A percentile compares a stretch with the other conserved stretches of the same genome.
Evolutionary conservation across 2,888 invertebrate genomes (phyloP).

Genomic region (Halictus quadricinctus): DNA sequence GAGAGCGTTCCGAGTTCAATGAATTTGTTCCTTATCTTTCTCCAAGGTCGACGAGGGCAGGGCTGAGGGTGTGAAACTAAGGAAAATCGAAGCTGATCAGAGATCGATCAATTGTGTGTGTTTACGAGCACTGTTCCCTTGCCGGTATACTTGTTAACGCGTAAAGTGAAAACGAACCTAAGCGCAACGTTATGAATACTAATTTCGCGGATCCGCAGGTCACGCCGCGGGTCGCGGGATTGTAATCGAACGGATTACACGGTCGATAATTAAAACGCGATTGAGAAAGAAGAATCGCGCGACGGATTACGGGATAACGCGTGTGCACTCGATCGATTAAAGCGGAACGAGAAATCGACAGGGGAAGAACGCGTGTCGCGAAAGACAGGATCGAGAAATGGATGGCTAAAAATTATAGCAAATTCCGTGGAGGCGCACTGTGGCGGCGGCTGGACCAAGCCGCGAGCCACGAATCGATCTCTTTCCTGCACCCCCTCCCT

Average conservation of each 20-base stretch:
- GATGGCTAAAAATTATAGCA: conserved; percentile 34
- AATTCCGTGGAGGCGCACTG: conserved; percentile 26
- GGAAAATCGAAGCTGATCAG: background rate
- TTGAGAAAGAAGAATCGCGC: background rate
- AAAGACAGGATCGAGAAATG: conserved; percentile 27
- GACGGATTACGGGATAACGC: conserved; percentile 40
- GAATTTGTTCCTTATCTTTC: background rate
- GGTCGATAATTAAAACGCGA: background rate
- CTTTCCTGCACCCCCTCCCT: background rate
- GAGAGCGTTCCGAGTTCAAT: too few relatives aligned
- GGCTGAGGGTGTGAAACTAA: too few relatives aligned
- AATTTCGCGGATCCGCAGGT: background rate
- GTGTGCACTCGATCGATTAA: conserved; percentile 27
- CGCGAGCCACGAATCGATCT: conserved; percentile 46
- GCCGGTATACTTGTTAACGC: background rate
- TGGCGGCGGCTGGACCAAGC: background rate
- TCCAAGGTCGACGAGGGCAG: background rate
- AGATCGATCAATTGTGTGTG: background rate
- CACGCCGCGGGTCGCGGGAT: background rate
- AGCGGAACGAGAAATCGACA: conserved; percentile 24
- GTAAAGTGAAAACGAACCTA: conserved; percentile 3
- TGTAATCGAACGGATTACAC: conserved; percentile 38
- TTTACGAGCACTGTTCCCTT: background rate
- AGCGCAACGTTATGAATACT: conserved; percentile 25
- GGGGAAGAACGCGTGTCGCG: conserved; percentile 20